Evolutionary conservation across 2,888 invertebrate species (phyloP), one percentile per base, ranked within the genome.

Genomic region (Stenichneumon culpator): DNA sequence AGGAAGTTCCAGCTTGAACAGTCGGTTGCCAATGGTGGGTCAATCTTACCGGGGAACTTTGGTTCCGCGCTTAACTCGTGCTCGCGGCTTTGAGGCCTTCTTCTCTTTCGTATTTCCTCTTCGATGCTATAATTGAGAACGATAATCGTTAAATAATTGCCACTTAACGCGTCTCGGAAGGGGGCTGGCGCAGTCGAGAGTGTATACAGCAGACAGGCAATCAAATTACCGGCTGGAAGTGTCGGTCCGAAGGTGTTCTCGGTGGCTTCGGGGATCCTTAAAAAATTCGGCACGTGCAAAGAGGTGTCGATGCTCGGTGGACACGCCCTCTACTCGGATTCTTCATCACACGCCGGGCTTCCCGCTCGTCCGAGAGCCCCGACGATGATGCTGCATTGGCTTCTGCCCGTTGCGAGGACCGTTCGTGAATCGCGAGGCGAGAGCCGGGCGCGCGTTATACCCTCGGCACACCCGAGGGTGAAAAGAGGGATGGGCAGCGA

Each of bases 231-330:
- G 32, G 79, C 39, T 70, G 78, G 25, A 72, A 82, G 85, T 75
- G 82, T 72, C 82, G 85, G 84, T 72, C 52, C 14, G 72, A 79
- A 44, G 75, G 70, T 82, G 73, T 74, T 68, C 57, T n/a, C 60
- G 28, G 39, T 73, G 52, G 60, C 32, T 47, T 65, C 36, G 14
- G 65, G 67, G 67, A 63, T 19, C 52, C 54, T 80, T 63, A 79
- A 54, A 79, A 65, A 72, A 63, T 77, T 85, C 75, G 85, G 85
- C 85, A 85, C 85, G 85, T 85, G 82, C 79, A 85, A 85, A 82
- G 82, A 85, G 85, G 82, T 85, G 85, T 85, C 85, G 85, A 85
- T 85, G 85, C 79, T 79, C 79, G 77, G 72, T 82, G 79, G 85
- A 68, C 75, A 85, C 85, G 85, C 85, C 85, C 79, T 77, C 69